phyloP scores from a whole-genome alignment of 2,888 invertebrate species.

The Scrobipalpa atriplicella region DNA sequence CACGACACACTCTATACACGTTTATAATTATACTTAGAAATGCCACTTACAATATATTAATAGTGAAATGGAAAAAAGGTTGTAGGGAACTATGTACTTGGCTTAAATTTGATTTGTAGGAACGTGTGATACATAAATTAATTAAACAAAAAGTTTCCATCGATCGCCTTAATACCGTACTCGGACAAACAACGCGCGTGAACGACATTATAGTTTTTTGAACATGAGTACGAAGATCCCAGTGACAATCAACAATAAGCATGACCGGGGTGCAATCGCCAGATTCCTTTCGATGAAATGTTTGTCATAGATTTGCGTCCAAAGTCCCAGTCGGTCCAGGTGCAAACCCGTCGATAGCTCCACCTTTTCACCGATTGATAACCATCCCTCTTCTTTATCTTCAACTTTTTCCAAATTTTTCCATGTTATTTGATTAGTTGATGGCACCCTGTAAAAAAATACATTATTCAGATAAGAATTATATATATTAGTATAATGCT shows the following conservation, averaged over 20 bases:
- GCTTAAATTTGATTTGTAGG: constrained; percentile 4
- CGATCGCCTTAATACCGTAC: neutral
- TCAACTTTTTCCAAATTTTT: constrained; percentile 40
- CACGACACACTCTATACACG: constrained; percentile 17
- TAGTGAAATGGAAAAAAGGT: constrained; percentile 17
- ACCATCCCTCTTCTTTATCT: constrained; percentile 52
- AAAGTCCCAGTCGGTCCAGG: constrained; percentile 52
- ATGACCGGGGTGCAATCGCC: neutral
- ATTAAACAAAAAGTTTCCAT: neutral
- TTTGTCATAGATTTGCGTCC: constrained; percentile 61
- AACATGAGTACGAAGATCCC: neutral
- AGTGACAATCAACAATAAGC: neutral
- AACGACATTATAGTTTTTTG: neutral
- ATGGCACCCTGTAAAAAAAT: constrained; percentile 53
- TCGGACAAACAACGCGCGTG: neutral
- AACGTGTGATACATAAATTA: neutral
- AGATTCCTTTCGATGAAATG: constrained; percentile 54
- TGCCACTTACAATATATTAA: constrained; percentile 27
- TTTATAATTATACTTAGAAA: constrained; percentile 25
- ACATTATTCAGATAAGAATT: neutral
- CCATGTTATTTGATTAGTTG: constrained; percentile 49
- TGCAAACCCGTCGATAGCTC: constrained; percentile 49
- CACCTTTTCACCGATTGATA: constrained; percentile 49
- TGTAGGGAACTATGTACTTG: constrained; percentile 10
- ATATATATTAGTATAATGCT: too few relatives aligned